Conservation (phyloP, 1,140 invertebrate genomes). For the Arctopsyche grandis region DNA sequence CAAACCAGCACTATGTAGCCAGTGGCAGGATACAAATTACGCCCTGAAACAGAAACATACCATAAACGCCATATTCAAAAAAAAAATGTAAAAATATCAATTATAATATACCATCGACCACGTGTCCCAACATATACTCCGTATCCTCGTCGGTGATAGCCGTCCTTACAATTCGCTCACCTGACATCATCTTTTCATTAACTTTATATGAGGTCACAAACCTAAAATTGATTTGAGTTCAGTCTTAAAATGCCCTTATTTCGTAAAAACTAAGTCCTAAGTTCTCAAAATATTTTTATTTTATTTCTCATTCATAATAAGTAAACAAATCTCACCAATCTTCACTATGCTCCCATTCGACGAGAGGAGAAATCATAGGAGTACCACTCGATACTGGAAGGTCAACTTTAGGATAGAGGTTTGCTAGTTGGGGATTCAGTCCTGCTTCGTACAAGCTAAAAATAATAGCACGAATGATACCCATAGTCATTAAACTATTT, state of each 20-base stretch:
- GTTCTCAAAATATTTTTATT: neutral
- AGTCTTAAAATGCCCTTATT: neutral
- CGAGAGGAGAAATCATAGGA: conserved; percentile 78
- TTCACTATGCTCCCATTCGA: conserved; percentile 92
- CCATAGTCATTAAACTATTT: no score
- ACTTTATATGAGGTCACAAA: conserved; percentile 71
- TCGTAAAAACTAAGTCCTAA: neutral
- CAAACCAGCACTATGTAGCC: conserved; percentile 87
- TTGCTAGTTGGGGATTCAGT: conserved; percentile 63
- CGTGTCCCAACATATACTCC: conserved; percentile 84
- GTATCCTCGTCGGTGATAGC: conserved; percentile 75
- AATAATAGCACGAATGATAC: conserved; percentile 15
- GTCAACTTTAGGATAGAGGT: conserved; percentile 72
- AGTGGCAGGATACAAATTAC: conserved; percentile 89
- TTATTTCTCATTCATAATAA: neutral
- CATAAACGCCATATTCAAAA: neutral
- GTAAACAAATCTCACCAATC: conserved; percentile 69
- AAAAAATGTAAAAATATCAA: conserved; percentile 40
- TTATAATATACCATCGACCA: conserved; percentile 90
- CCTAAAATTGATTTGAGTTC: conserved; percentile 58
- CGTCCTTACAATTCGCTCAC: conserved; percentile 71
- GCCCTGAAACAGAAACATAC: conserved; percentile 67
- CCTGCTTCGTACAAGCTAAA: conserved; percentile 63
- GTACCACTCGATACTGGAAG: conserved; percentile 85
- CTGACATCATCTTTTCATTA: conserved; percentile 72